phyloP scores from a whole-genome alignment of 1,140 invertebrate species.

The Palaemon carinicauda region DNA sequence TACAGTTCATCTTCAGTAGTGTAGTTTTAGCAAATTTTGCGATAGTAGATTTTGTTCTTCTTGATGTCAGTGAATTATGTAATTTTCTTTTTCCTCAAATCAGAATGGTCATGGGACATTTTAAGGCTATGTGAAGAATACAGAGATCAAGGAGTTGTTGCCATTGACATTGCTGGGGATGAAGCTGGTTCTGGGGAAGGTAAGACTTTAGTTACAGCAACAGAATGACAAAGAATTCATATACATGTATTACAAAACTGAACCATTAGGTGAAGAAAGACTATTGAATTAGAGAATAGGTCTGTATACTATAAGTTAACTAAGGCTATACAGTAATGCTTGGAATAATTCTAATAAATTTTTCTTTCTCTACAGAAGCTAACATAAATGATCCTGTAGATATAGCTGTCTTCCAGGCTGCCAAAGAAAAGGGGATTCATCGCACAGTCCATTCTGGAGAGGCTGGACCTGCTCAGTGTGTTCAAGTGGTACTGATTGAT shows the following conservation, averaged over 20 bases:
- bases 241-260: no score
- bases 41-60: no score
- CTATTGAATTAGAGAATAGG: not conserved
- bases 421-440: slow-evolving; percentile 66
- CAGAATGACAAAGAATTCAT: no score
- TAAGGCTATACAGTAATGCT: no score
- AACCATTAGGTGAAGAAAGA: not conserved
- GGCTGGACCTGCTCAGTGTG: slow-evolving; percentile 65
- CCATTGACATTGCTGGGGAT: slow-evolving; percentile 71
- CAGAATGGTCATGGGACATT: slow-evolving; percentile 67
- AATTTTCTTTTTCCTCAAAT: not conserved
- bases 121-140: slow-evolving; percentile 68
- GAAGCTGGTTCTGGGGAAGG: slow-evolving; percentile 61
- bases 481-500: slow-evolving; percentile 62
- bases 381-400: slow-evolving; percentile 41
- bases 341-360: no score
- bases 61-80: not conserved
- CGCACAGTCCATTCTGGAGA: slow-evolving; percentile 73
- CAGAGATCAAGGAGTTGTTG: slow-evolving; percentile 69
- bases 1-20: no score
- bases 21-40: no score
- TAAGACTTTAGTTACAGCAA: not conserved
- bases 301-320: no score
- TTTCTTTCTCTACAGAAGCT: not conserved
- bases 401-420: slow-evolving; percentile 64